A percentile compares a stretch with the other conserved stretches of the same genome.
phyloP scores from a whole-genome alignment of 1,140 invertebrate species.

The Polypedilum pembai region DNA sequence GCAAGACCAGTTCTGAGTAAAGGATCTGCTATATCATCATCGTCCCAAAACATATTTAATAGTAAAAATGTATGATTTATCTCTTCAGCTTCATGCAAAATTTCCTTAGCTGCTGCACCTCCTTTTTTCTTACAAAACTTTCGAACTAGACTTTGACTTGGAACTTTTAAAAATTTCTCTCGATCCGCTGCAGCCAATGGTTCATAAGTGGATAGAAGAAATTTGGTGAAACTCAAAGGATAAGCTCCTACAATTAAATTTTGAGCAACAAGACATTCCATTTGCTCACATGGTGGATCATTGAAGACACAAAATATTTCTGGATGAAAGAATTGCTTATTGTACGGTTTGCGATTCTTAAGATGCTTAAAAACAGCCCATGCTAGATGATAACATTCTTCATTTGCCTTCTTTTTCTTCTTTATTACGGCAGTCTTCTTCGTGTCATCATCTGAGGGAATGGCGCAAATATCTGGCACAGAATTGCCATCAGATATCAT shows the following conservation, averaged over 20 bases:
- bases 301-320: conserved; percentile 29
- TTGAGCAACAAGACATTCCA: conserved; percentile 29
- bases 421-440: conserved; percentile 29
- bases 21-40: conserved; percentile 15
- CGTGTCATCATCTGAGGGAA: conserved; percentile 27
- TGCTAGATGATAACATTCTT: conserved; percentile 40
- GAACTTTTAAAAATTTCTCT: conserved; percentile 23
- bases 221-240: conserved; percentile 30
- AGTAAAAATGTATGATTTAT: conserved; percentile 20
- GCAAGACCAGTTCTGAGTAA: neutral
- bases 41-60: conserved; percentile 20
- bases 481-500: conserved; percentile 40
- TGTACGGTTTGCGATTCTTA: conserved; percentile 31
- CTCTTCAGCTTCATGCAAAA: conserved; percentile 2
- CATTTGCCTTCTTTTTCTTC: conserved; percentile 33
- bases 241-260: conserved; percentile 29
- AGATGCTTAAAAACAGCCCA: conserved; percentile 41
- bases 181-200: conserved; percentile 23
- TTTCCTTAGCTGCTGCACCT: conserved; percentile 8
- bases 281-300: conserved; percentile 22
- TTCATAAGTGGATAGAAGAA: conserved; percentile 28
- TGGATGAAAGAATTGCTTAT: neutral
- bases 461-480: conserved; percentile 30
- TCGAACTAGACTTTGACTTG: conserved; percentile 3
- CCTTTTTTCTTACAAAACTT: conserved; percentile 21